phyloP scores from a whole-genome alignment of 2,888 invertebrate species.

The Mythimna albipuncta region DNA sequence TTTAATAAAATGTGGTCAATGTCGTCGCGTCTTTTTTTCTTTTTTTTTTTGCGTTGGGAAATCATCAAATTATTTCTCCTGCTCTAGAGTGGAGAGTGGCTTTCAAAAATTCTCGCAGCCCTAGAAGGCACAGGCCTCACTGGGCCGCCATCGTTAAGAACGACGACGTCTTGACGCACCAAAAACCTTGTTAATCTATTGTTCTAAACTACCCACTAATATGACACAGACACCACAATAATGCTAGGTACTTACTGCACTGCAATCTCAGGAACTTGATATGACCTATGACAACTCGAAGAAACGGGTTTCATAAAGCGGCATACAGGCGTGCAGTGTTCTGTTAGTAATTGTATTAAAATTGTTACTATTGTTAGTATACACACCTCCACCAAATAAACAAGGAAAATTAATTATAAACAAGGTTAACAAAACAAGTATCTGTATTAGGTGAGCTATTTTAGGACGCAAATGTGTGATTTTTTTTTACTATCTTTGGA shows the following conservation, averaged over 20 bases:
- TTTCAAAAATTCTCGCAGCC: no score
- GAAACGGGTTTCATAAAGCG: constrained; percentile 89
- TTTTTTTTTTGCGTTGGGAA: no score
- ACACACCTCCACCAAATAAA: constrained; percentile 45
- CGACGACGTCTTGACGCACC: background rate
- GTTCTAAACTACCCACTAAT: constrained; percentile 7
- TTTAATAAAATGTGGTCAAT: background rate
- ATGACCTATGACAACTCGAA: constrained; percentile 80
- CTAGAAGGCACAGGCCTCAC: no score
- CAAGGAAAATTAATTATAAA: constrained; percentile 5
- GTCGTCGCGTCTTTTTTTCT: background rate
- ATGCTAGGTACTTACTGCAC: constrained; percentile 85
- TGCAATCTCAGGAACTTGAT: constrained; percentile 87
- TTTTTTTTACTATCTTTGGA: background rate
- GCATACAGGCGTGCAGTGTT: constrained; percentile 89
- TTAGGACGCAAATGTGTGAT: background rate
- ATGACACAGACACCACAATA: constrained; percentile 35
- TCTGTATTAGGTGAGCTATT: constrained; percentile 44
- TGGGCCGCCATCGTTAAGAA: no score
- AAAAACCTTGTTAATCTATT: background rate
- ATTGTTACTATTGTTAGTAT: constrained; percentile 74
- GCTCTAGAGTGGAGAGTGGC: no score
- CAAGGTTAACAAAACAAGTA: constrained; percentile 10
- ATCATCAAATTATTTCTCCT: no score
- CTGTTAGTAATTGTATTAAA: constrained; percentile 82